Percentiles rank a stretch among this genome's conserved stretches.
These are phyloP conservation scores for Paratrypauchen microcephalus DNA, from an alignment of 2,797 vertebrate species.

Conservation along the genomic window DNA sequence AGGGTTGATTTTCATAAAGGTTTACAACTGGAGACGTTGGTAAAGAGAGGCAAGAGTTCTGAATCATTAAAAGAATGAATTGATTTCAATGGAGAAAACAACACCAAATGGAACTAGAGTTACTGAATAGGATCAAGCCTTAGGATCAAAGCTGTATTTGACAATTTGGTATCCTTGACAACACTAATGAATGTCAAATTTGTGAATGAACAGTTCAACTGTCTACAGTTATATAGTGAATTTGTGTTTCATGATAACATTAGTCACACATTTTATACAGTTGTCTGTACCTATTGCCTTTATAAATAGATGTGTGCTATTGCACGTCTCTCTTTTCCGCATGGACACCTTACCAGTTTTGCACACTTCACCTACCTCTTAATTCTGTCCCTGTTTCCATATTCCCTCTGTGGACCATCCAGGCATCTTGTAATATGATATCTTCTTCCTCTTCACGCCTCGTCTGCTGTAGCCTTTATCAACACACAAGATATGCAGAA, in stretches of 20 bases:
- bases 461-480: conserved; percentile 63
- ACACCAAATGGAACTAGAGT: neutral
- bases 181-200: neutral
- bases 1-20: neutral
- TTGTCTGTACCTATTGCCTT: neutral
- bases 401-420: conserved; percentile 36
- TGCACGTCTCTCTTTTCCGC: conserved; percentile 25
- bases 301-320: conserved; percentile 10
- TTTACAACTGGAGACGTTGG: neutral
- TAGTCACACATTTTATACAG: neutral
- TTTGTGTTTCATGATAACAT: neutral
- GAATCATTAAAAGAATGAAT: neutral
- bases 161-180: no score
- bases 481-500: conserved; percentile 51
- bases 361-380: conserved; percentile 50
- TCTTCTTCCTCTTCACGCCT: conserved; percentile 52
- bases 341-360: conserved; percentile 53
- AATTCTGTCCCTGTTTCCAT: conserved; percentile 42
- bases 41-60: neutral
- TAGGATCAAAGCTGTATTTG: no score
- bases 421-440: conserved; percentile 48
- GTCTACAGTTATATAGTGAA: neutral
- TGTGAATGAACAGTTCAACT: neutral
- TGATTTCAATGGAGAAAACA: neutral
- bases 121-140: neutral